phyloP scores from a whole-genome alignment of 1,140 invertebrate species.

The Hylaeus anthracinus region DNA sequence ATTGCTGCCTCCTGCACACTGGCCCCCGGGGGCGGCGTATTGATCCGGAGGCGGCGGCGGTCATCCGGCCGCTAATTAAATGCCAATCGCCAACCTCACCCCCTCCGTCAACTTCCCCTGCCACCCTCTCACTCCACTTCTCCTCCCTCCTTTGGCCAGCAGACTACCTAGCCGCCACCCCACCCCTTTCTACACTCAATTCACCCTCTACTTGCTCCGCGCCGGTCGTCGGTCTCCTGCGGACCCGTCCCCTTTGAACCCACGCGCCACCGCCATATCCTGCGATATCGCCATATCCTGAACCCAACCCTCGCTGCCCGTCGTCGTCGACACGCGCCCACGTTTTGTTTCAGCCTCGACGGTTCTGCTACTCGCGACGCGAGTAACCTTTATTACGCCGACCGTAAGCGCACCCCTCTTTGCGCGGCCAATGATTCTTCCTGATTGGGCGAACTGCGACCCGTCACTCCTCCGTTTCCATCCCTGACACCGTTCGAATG shows the following conservation, averaged over 20 bases:
- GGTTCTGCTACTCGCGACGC: conserved; percentile 39
- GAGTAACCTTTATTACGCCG: conserved; percentile 57
- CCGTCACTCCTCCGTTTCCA: background rate
- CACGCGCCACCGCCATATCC: conserved; percentile 56
- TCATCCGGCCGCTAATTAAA: conserved; percentile 81
- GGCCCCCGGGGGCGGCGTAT: conserved; percentile 75
- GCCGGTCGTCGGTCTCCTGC: conserved; percentile 42
- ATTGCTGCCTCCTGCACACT: conserved; percentile 79
- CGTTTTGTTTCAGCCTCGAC: conserved; percentile 44
- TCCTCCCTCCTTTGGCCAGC: conserved; percentile 49
- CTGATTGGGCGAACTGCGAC: conserved; percentile 12
- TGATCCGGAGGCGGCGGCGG: conserved; percentile 79
- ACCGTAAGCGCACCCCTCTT: conserved; percentile 11
- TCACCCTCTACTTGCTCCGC: conserved; percentile 65
- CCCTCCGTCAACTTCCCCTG: conserved; percentile 53
- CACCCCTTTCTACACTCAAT: conserved; percentile 63
- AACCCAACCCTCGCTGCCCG: conserved; percentile 48
- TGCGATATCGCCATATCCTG: conserved; percentile 56
- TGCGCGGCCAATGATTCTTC: conserved; percentile 20
- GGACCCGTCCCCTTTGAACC: conserved; percentile 58
- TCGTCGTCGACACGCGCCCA: conserved; percentile 33
- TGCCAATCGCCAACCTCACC: conserved; percentile 79
- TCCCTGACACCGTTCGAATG: too few species aligned
- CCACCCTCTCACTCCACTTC: conserved; percentile 47
- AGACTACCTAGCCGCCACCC: conserved; percentile 34